Evolutionary conservation across 1,140 invertebrate species (phyloP), one percentile per base, ranked within the genome.

Genomic region (Campoletis sonorensis): DNA sequence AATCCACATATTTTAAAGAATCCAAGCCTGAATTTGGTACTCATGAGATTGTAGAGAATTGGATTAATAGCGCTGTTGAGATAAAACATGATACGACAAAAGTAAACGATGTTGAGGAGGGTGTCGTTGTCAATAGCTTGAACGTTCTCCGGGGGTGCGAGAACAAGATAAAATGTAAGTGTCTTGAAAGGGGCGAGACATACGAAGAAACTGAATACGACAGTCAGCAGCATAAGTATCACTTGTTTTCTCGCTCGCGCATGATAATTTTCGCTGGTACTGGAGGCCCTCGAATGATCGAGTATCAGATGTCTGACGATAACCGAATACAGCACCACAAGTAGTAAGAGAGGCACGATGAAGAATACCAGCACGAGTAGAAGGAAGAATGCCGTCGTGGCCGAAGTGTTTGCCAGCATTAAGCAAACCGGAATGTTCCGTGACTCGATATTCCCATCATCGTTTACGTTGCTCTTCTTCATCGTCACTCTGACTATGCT

Each of bases 61-160:
- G 96, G 96, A 92, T 97, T 97, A 58, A 97, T 92, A 10, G 96
- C 96, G 0, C 96, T 97, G 88, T 98, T 97, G 75, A 97, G 92
- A 88, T 97, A 97, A 54, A 96, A 91, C 95, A 98, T 96, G n/a
- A 97, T 95, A 82, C 97, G 93, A 79, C 95, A 95, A 87, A 97
- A 96, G 87, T 96, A 97, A 0, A 98, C 88, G 5, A 98, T 91
- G 82, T 95, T 95, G 88, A 96, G 96, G 91, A 95, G 98, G 13
- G 93, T 94, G 83, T 97, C 95, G 21, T 95, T 92, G 61, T 95
- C 95, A 3, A 96, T 89, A 64, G 93, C 90, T 18, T 92, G 89
- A 30, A 95, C 91, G 18, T 92, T 89, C 72, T 95, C 94, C 8
- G 93, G 90, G 5, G 93, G 94, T 0, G 94, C 93, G 27, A 97